These are phyloP conservation scores for Apotomis turbidana DNA, from an alignment of 2,888 invertebrate genomes.

Conservation along the genomic window DNA sequence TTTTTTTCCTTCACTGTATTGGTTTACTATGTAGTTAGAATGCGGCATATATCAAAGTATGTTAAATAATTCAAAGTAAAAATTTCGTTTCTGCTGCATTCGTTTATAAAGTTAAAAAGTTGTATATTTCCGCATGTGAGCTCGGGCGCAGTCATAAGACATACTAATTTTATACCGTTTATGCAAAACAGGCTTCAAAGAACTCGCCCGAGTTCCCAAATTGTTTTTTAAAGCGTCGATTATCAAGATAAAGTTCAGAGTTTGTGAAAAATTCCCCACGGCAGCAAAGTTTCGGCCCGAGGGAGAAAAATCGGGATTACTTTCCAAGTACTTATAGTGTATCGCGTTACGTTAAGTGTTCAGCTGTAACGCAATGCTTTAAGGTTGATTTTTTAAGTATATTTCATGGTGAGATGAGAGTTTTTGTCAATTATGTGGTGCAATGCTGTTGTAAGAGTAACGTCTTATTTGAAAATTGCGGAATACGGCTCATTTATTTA, in stretches of 20 bases:
- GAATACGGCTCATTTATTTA: constrained; percentile 35
- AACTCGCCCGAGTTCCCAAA: constrained; percentile 55
- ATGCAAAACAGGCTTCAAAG: constrained; percentile 42
- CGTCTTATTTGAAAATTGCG: constrained; percentile 32
- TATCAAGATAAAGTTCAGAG: constrained; percentile 62
- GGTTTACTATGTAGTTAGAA: no score
- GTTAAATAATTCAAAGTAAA: not conserved
- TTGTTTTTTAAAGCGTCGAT: constrained; percentile 71
- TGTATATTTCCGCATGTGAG: not conserved
- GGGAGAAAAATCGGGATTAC: constrained; percentile 40
- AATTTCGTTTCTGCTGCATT: not conserved
- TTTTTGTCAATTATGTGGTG: not conserved
- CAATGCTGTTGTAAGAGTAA: constrained; percentile 20
- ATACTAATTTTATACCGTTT: constrained; percentile 31
- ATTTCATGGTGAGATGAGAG: not conserved
- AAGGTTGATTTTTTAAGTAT: not conserved
- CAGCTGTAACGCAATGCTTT: not conserved
- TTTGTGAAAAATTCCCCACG: constrained; percentile 51
- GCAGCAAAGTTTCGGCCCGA: constrained; percentile 58
- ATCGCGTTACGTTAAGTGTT: not conserved
- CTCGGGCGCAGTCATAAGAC: not conserved
- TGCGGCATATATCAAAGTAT: no score
- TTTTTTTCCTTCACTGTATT: no score
- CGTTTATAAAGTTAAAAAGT: not conserved
- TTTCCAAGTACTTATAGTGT: not conserved